Conservation (phyloP, 1,140 invertebrate species). For the Andrena cerasifolii region DNA sequence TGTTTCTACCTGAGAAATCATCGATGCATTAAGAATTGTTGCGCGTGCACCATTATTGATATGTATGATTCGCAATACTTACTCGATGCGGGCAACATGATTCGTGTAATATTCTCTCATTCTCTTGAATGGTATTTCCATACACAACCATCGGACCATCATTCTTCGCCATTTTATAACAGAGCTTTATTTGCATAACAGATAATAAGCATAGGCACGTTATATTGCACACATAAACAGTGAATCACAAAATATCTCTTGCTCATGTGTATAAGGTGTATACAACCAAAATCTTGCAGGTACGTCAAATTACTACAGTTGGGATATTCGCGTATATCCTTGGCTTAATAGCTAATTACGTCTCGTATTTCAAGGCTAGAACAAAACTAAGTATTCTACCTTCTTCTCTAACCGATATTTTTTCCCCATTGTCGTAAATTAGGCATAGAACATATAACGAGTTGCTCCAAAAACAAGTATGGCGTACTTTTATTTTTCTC, state of each 20-base stretch:
- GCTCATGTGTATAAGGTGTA: slow-evolving; percentile 18
- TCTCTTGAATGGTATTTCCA: slow-evolving; percentile 72
- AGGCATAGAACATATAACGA: slow-evolving; percentile 4
- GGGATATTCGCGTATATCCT: background rate
- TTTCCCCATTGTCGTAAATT: slow-evolving; percentile 7
- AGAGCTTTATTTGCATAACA: slow-evolving; percentile 38
- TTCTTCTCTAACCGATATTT: slow-evolving; percentile 15
- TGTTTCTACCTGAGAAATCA: slow-evolving; percentile 65
- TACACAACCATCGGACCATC: slow-evolving; percentile 60
- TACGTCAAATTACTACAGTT: background rate
- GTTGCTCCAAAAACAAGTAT: slow-evolving; percentile 37
- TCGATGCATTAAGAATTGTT: slow-evolving; percentile 5
- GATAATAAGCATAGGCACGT: slow-evolving; percentile 5
- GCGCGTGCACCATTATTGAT: background rate
- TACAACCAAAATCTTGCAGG: slow-evolving; percentile 10
- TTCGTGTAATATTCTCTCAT: slow-evolving; percentile 71
- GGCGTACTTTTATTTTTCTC: slow-evolving; percentile 30
- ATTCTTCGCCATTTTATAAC: slow-evolving; percentile 74
- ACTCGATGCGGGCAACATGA: slow-evolving; percentile 71
- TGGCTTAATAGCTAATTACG: background rate
- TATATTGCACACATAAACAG: slow-evolving; percentile 8
- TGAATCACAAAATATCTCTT: slow-evolving; percentile 12
- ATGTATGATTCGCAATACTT: slow-evolving; percentile 30
- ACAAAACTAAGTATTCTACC: background rate
- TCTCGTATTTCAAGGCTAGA: background rate